Evolutionary conservation across 1,140 invertebrate genomes (phyloP), one percentile per base, ranked within the genome.

Genomic region (Proales similis): DNA sequence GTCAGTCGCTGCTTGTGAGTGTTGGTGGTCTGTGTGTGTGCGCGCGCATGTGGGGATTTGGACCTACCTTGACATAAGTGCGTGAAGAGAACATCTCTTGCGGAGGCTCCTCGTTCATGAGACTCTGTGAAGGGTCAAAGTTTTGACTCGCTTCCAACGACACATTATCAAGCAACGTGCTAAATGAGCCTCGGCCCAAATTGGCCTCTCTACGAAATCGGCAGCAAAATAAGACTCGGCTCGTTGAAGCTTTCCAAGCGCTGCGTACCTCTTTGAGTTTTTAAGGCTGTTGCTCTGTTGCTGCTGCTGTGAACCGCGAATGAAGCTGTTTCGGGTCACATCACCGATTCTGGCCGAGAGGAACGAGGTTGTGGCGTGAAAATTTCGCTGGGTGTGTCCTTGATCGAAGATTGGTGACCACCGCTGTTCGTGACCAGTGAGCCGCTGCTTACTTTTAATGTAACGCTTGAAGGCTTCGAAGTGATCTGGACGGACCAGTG

Each of bases 21-120:
- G n/a, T n/a, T n/a, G n/a, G n/a, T n/a, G n/a, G n/a, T n/a, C n/a
- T n/a, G n/a, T n/a, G n/a, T n/a, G n/a, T n/a, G n/a, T n/a, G n/a
- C n/a, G n/a, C n/a, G n/a, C n/a, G n/a, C n/a, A n/a, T n/a, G n/a
- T n/a, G 4, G 14, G 7, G 30, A 14, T 57, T 27, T 27, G 7
- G 19, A 20, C 20, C 30, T 57, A 57, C 51, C 36, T 57, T 57
- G n/a, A 57, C 22, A 57, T 57, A 57, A n/a, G 51, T 57, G 27
- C 51, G 26, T 20, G 51, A 57, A 9, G 51, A 57, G 32, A 57
- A 57, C 20, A 39, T 42, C 5, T 4, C 22, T 29, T 57, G 39
- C 11, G 51, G 51, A 22, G 45, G 27, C 12, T 57, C 36, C 30
- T 42, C 51, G 11, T 20, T 24, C n/a, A 36, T 39, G 14, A 57